Conservation (phyloP, 2,888 invertebrate species). For the Eupelmus urozonus region DNA sequence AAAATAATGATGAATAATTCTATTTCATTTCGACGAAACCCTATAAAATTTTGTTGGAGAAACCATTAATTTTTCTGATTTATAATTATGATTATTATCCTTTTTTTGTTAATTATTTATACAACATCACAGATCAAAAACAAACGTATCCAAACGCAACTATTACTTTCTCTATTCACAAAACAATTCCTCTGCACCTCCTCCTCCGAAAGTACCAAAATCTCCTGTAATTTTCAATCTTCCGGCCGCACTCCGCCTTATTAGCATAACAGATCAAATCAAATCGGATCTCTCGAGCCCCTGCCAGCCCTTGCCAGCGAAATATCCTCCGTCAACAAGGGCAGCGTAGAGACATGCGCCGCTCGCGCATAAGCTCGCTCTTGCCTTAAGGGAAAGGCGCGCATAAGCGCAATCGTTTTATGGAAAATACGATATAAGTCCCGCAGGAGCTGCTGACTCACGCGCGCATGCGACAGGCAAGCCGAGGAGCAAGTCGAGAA, state of each 20-base stretch:
- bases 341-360: background rate
- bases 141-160: too few species aligned
- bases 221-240: background rate
- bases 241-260: background rate
- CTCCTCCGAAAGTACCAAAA: background rate
- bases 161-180: too few species aligned
- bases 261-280: constrained; percentile 47
- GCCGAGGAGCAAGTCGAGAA: too few species aligned
- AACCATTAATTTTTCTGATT: too few species aligned
- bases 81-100: too few species aligned
- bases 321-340: constrained; percentile 49
- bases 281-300: constrained; percentile 18
- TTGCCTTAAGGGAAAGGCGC: background rate
- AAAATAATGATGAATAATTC: too few species aligned
- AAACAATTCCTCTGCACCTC: too few species aligned
- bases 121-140: too few species aligned
- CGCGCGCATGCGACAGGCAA: constrained; percentile 16
- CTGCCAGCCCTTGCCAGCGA: background rate
- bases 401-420: constrained; percentile 54
- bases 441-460: constrained; percentile 58
- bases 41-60: too few species aligned
- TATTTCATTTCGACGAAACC: too few species aligned
- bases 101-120: too few species aligned
- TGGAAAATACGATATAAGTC: constrained; percentile 56
- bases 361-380: constrained; percentile 33